phyloP scores from a whole-genome alignment of 2,888 invertebrate genomes.

The Prosopocoilus inquinatus region DNA sequence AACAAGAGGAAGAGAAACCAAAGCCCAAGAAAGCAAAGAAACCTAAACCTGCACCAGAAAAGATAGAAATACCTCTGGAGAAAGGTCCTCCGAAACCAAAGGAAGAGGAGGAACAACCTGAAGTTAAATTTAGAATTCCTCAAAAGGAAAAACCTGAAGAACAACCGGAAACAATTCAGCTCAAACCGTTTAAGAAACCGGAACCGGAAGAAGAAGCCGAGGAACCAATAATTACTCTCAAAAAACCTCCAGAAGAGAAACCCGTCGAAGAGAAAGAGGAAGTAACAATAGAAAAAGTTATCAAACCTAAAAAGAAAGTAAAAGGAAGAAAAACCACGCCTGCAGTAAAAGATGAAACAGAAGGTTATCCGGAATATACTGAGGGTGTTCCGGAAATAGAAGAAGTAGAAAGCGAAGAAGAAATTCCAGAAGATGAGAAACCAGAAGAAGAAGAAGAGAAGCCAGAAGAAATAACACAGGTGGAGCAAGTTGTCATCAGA shows the following conservation, averaged over 20 bases:
- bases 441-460: conserved; percentile 43
- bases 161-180: conserved; percentile 37
- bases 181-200: conserved; percentile 17
- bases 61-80: conserved; percentile 24
- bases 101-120: conserved; percentile 38
- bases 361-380: conserved; percentile 18
- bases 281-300: conserved; percentile 20
- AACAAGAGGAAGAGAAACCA: conserved; percentile 29
- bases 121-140: conserved; percentile 44
- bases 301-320: conserved; percentile 14
- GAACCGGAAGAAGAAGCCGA: conserved; percentile 40
- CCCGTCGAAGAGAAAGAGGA: conserved; percentile 28
- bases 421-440: conserved; percentile 25
- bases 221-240: conserved; percentile 50
- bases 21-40: conserved; percentile 26
- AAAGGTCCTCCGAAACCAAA: conserved; percentile 40
- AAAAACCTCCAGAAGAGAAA: conserved; percentile 28
- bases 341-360: conserved; percentile 29
- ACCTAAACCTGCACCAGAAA: conserved; percentile 24
- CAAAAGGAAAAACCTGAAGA: conserved; percentile 35
- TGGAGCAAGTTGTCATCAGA: conserved; percentile 38
- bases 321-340: conserved; percentile 34
- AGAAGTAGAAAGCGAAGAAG: conserved; percentile 4
- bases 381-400: conserved; percentile 8
- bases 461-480: conserved; percentile 34